A percentile compares a stretch with the other conserved stretches of the same genome.
Conservation (phyloP, 2,113 vertebrate genomes). For the Pachycephala philippinensis region DNA sequence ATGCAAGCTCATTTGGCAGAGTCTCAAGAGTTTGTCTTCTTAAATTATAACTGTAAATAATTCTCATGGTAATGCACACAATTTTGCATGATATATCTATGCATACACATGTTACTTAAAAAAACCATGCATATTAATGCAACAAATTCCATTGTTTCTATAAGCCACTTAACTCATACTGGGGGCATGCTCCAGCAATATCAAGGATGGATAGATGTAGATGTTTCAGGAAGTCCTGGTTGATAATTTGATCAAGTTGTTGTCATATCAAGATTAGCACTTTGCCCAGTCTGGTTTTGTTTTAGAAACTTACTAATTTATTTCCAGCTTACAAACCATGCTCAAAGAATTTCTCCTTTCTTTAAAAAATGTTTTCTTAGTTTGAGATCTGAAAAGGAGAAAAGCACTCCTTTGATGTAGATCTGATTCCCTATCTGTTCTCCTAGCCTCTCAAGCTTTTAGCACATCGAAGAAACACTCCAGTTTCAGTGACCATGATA, state of each 20-base stretch:
- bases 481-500: neutral
- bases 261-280: neutral
- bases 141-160: neutral
- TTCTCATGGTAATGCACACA: neutral
- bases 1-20: neutral
- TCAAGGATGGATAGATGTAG: neutral
- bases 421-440: neutral
- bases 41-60: neutral
- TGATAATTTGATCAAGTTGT: neutral
- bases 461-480: neutral
- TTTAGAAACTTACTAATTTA: neutral
- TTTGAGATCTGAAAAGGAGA: neutral
- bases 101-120: neutral
- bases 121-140: neutral
- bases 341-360: neutral
- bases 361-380: neutral
- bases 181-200: neutral
- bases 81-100: neutral
- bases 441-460: neutral
- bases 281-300: neutral
- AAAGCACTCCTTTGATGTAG: neutral
- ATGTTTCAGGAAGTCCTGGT: neutral
- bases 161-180: neutral
- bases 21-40: neutral
- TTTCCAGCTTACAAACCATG: neutral